A percentile compares a stretch with the other conserved stretches of the same genome.
phyloP scores from a whole-genome alignment of 2,113 vertebrate species.

The Cyprinus carpio region DNA sequence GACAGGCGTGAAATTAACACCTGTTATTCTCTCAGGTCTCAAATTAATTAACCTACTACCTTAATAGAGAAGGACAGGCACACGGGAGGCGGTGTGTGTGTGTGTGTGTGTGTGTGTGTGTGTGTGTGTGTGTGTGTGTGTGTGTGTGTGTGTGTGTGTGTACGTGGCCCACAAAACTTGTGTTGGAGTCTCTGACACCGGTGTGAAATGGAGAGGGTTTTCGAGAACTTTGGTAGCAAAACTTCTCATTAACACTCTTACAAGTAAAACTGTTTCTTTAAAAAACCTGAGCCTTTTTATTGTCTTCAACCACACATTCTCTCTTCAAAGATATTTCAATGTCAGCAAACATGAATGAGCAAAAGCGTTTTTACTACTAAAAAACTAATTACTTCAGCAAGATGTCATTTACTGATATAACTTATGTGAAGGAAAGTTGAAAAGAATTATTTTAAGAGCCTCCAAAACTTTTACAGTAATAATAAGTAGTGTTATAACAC shows the following conservation, averaged over 20 bases:
- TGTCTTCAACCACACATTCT: background rate
- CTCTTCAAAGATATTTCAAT: too few relatives aligned
- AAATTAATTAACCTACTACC: constrained; percentile 57
- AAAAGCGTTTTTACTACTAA: background rate
- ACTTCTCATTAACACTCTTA: background rate
- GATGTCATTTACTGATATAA: background rate
- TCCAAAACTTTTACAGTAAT: background rate
- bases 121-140: background rate
- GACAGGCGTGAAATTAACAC: constrained; percentile 58
- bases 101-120: constrained; percentile 24
- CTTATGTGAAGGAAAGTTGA: background rate
- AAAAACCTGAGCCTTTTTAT: background rate
- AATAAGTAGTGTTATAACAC: background rate
- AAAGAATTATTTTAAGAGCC: background rate
- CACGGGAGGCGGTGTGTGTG: background rate
- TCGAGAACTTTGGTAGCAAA: background rate
- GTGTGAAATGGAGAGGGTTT: too few relatives aligned
- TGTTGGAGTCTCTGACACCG: background rate
- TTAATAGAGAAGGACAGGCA: constrained; percentile 39
- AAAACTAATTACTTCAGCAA: background rate
- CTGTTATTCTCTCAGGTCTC: constrained; percentile 50
- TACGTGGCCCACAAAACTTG: constrained; percentile 39
- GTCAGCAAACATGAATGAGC: background rate
- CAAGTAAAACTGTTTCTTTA: background rate
- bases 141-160: background rate